Conservation (phyloP, 2,797 vertebrate genomes). For the Dendrocincla tyrannina region DNA sequence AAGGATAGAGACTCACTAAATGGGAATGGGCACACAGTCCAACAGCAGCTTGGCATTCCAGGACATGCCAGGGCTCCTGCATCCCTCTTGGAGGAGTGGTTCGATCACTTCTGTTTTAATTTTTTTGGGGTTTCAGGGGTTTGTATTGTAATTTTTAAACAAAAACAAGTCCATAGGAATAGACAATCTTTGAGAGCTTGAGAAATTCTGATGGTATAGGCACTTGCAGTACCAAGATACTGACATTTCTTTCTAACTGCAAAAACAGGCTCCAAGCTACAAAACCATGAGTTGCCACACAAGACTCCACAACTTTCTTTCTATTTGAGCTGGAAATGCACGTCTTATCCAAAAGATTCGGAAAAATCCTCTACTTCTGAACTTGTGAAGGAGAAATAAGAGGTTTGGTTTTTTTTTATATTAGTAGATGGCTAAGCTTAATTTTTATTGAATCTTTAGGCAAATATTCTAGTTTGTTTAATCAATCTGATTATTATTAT, state of each 20-base stretch:
- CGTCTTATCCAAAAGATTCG: neutral
- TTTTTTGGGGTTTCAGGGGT: neutral
- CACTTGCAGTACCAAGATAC: neutral
- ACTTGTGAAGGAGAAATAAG: neutral
- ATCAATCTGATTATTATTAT: neutral
- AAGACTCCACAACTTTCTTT: neutral
- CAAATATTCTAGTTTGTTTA: conserved; percentile 23
- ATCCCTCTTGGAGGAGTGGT: neutral
- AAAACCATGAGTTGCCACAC: neutral
- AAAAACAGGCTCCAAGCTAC: neutral
- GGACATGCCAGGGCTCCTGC: neutral
- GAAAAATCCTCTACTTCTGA: neutral
- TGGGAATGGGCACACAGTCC: neutral
- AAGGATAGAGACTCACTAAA: neutral
- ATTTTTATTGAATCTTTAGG: conserved; percentile 41
- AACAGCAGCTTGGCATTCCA: neutral
- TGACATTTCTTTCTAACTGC: neutral
- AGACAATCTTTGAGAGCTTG: neutral
- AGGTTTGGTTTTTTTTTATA: conserved; percentile 9
- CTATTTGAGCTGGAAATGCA: neutral
- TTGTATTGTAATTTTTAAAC: neutral
- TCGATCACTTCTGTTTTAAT: neutral
- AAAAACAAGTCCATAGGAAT: neutral
- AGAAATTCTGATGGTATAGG: neutral
- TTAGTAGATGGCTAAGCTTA: neutral